These are phyloP conservation scores for Colinus virginianus DNA, from an alignment of 2,113 vertebrate genomes.

Conservation along the genomic window DNA sequence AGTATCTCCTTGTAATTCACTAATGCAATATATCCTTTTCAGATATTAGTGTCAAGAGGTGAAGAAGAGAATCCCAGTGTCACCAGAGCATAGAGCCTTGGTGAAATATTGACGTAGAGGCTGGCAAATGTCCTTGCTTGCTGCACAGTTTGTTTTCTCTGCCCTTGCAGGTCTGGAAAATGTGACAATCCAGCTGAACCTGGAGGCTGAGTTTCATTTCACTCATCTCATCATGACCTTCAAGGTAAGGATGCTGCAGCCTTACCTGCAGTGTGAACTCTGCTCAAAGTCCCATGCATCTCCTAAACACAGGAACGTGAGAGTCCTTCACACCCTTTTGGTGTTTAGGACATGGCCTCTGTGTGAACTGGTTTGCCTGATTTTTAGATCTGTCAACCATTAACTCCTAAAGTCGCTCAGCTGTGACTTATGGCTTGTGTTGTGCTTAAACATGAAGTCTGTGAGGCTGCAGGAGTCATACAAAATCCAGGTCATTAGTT, in stretches of 20 bases:
- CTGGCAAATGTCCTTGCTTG: neutral
- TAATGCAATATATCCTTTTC: neutral
- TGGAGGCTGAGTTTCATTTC: slow-evolving; percentile 99
- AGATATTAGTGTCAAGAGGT: neutral
- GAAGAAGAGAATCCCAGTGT: neutral
- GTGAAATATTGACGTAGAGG: neutral
- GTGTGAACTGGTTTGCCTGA: neutral
- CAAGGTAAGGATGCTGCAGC: slow-evolving; percentile 84
- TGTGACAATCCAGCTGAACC: slow-evolving; percentile 92
- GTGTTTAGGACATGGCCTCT: slow-evolving; percentile 11
- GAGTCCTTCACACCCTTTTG: neutral
- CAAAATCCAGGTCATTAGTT: neutral
- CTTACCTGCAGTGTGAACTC: neutral
- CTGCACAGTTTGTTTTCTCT: neutral
- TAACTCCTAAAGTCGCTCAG: neutral
- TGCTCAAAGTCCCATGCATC: neutral
- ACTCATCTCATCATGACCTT: slow-evolving; percentile 99
- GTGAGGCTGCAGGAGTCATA: neutral
- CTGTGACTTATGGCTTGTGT: neutral
- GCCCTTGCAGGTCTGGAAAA: slow-evolving; percentile 88
- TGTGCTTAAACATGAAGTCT: neutral
- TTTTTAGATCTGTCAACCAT: neutral
- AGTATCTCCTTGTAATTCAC: neutral
- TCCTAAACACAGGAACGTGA: slow-evolving; percentile 10
- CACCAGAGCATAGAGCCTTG: neutral